Base-by-base conservation (phyloP, 2,797 vertebrate species). In the Acipenser transmontanus region DNA sequence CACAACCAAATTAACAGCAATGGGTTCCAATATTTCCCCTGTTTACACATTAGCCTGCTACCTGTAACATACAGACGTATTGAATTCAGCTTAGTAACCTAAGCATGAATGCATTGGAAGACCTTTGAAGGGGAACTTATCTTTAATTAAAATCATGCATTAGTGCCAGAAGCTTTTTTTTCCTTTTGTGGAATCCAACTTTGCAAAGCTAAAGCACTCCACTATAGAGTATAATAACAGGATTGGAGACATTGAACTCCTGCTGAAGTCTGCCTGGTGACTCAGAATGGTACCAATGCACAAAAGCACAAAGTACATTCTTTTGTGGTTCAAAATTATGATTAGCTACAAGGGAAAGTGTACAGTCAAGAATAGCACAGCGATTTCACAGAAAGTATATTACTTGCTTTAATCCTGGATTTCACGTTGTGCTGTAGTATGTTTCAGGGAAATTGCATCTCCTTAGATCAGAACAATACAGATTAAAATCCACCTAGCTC, bases 141-240 rank as follows among this genome's bases (percentile, higher is more conserved):
- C 96, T 97, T 94, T 98, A 97, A 98, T 97, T 97, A 98, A 95
- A 98, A 98, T 96, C 94, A 93, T 93, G 91, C 88, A 84, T 83
- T 82, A 84, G 84, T 88, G 84, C 80, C 80, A 74, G 81, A 79
- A 81, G 78, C 84, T 85, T 84, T 87, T 89, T 73, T 75, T 67
- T 60, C 67, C 68, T 67, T 60, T 59, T 66, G 57, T 62, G 69
- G 68, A 63, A 70, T 73, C 68, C 63, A 59, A 68, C 62, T 68
- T 71, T 68, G 66, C 56, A 68, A 65, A 68, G 66, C 54, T 71
- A 64, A 57, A 65, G 64, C 49, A 71, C 52, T 71, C 59, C 62
- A 63, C 34, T 63, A 10, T 63, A 12, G 62, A 48, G 62, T 60
- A 13, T 49, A 14, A 61, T 34, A 10, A 61, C 8, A 9, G 47